These are phyloP conservation scores for Amphipoea lucens DNA, from an alignment of 2,888 invertebrate species.

Conservation along the genomic window DNA sequence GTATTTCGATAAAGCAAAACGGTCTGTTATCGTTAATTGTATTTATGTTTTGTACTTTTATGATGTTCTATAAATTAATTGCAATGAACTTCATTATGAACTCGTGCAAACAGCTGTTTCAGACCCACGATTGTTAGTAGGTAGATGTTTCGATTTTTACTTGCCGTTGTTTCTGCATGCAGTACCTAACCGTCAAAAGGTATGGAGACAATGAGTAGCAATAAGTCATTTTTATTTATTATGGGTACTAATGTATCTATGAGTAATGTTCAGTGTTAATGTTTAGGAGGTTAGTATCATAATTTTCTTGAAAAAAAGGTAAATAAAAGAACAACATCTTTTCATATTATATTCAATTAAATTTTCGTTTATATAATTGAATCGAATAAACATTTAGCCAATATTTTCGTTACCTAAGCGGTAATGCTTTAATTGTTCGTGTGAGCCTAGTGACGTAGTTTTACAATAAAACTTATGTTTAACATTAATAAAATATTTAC, in stretches of 20 bases:
- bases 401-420: constrained; percentile 86
- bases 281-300: neutral
- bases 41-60: constrained; percentile 36
- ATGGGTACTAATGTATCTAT: too few species aligned
- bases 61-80: constrained; percentile 48
- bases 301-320: neutral
- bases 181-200: neutral
- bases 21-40: constrained; percentile 38
- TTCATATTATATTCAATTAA: constrained; percentile 88
- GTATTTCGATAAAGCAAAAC: constrained; percentile 38
- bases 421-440: constrained; percentile 85
- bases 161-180: neutral
- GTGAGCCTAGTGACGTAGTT: constrained; percentile 88
- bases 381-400: constrained; percentile 90
- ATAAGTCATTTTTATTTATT: neutral
- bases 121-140: neutral
- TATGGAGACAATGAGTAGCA: neutral
- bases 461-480: constrained; percentile 82
- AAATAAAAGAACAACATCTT: constrained; percentile 74
- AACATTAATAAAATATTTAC: constrained; percentile 89
- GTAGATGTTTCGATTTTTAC: neutral
- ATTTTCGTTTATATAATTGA: constrained; percentile 88
- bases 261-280: neutral
- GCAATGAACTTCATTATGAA: constrained; percentile 52
- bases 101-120: constrained; percentile 24